Evolutionary conservation across 2,888 invertebrate species (phyloP).

Genomic region (Odontomyia ornata): DNA sequence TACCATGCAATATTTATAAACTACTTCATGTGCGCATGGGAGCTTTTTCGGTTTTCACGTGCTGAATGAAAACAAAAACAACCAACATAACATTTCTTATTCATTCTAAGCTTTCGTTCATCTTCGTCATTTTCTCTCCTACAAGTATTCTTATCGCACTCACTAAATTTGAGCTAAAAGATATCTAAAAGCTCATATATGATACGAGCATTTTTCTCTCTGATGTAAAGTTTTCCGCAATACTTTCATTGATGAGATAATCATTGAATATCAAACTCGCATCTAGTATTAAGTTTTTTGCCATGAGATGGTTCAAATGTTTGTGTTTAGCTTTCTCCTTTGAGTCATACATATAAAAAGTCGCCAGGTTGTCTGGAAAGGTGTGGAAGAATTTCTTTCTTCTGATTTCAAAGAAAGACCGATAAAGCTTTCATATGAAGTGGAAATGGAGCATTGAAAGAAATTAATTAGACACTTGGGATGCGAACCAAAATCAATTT

Average conservation of each 20-base stretch:
- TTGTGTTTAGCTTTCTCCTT: too few relatives aligned
- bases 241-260: neutral
- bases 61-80: constrained; percentile 18
- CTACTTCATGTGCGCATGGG: constrained; percentile 5
- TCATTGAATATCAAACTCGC: neutral
- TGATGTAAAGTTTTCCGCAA: neutral
- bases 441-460: too few relatives aligned
- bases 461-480: too few relatives aligned
- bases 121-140: neutral
- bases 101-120: neutral
- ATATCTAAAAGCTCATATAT: neutral
- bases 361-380: too few relatives aligned
- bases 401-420: too few relatives aligned
- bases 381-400: too few relatives aligned
- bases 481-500: too few relatives aligned
- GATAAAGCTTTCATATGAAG: too few relatives aligned
- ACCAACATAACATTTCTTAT: neutral
- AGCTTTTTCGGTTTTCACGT: constrained; percentile 16
- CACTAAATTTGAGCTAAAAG: neutral
- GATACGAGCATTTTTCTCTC: neutral
- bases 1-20: too few relatives aligned
- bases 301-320: too few relatives aligned
- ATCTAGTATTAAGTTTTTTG: too few relatives aligned
- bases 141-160: neutral
- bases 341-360: too few relatives aligned